Conservation (phyloP, 37 sponge, comb jelly and placozoan species). For the Ephydatia muelleri region DNA sequence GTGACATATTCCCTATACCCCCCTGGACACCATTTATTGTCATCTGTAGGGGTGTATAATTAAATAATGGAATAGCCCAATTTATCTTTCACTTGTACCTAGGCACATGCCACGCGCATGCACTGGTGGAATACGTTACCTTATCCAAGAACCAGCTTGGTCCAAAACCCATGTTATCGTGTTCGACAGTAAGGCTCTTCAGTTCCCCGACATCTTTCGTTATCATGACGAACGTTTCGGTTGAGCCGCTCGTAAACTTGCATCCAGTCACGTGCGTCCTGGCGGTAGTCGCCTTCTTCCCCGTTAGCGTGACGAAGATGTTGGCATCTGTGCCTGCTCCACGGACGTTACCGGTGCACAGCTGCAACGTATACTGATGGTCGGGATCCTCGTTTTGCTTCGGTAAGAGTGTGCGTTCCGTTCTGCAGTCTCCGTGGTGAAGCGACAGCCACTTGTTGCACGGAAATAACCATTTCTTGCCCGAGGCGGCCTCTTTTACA, state of each 20-base stretch:
- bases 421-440: conserved; percentile 66
- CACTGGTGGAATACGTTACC: too few relatives aligned
- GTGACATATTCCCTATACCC: too few relatives aligned
- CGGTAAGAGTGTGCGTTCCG: conserved; percentile 10
- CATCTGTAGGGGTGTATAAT: too few relatives aligned
- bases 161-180: conserved; percentile 83
- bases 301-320: conserved; percentile 69
- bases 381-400: background rate
- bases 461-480: conserved; percentile 68
- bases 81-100: too few relatives aligned
- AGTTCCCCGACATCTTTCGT: conserved; percentile 34
- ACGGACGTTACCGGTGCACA: conserved; percentile 50
- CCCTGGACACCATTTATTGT: too few relatives aligned
- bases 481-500: conserved; percentile 29
- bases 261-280: conserved; percentile 18
- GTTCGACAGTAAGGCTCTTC: conserved; percentile 45
- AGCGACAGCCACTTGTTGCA: conserved; percentile 81
- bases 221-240: background rate
- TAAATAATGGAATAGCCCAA: too few relatives aligned
- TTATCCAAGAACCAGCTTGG: conserved; percentile 75
- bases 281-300: conserved; percentile 46
- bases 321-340: conserved; percentile 85
- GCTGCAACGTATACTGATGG: conserved; percentile 19
- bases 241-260: conserved; percentile 31
- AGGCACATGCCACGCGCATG: too few relatives aligned